Base-by-base conservation (phyloP, 2,797 vertebrate species). In the Peromyscus attwateri region DNA sequence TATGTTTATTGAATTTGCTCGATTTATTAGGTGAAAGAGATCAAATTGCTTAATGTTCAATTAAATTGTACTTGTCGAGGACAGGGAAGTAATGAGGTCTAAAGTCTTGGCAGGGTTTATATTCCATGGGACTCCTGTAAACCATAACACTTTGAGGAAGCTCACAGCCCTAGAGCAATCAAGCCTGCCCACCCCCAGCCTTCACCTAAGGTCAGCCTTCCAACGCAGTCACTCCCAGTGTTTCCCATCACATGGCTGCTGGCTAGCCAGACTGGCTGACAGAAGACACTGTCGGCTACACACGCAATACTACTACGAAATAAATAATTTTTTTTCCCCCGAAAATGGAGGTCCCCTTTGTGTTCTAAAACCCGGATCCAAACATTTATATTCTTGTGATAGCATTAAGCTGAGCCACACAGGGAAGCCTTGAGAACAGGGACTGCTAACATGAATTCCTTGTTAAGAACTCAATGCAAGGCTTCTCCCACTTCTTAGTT, bases 21-120 rank as follows among this genome's bases (percentile, higher is more conserved):
- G 52, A 97, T 97, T 97, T 97, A 98, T 97, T 97, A 97, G 97
- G 97, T 97, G 97, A 95, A 97, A 89, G 97, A 95, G 97, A 97
- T 98, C 97, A 97, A 97, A 97, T 95, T 97, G 97, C 97, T 97
- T 96, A 96, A 97, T 96, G 96, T 98, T 95, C 97, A 97, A 91
- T 97, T 97, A 97, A 95, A 84, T 62, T 68, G 94, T 95, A 95
- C 97, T 97, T 97, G 95, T 91, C 10, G 62, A 92, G 94, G 95
- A 94, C 85, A 87, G 95, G 95, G 95, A 97, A 96, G 91, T 96
- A 92, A 97, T 96, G 96, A 95, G 96, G 91, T 91, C 88, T 17
- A 60, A 92, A 96, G 95, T 96, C 89, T 95, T 96, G 95, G 97
- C 97, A 92, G 71, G 52, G 75, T 68, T 84, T 81, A 16, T 6